These are phyloP conservation scores for Drosophila borborema DNA, from an alignment of 2,888 invertebrate genomes.

Conservation along the genomic window DNA sequence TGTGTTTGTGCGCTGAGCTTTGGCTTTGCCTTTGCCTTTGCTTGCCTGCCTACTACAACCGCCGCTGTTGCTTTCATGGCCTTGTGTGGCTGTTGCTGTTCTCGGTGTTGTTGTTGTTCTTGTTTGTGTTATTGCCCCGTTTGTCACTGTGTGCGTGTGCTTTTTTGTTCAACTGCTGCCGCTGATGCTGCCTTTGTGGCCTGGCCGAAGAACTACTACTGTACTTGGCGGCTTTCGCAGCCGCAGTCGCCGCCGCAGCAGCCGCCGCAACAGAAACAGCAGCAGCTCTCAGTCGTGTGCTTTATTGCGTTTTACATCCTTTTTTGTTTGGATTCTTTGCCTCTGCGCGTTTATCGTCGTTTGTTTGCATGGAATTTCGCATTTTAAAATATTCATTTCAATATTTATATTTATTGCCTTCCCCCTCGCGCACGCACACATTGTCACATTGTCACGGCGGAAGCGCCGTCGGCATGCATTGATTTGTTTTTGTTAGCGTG, in stretches of 20 bases:
- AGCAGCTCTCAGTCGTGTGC: conserved; percentile 40
- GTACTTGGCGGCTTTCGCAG: conserved; percentile 63
- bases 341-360: conserved; percentile 34
- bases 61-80: conserved; percentile 60
- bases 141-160: conserved; percentile 58
- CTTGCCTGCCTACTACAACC: conserved; percentile 53
- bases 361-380: conserved; percentile 59
- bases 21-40: conserved; percentile 51
- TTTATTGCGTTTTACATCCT: conserved; percentile 68
- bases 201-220: conserved; percentile 60
- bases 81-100: conserved; percentile 55
- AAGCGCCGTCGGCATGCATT: conserved; percentile 46
- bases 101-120: conserved; percentile 30
- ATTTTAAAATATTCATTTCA: conserved; percentile 71
- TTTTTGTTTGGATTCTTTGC: conserved; percentile 57
- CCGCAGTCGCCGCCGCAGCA: conserved; percentile 2
- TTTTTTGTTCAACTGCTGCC: conserved; percentile 52
- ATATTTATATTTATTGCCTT: conserved; percentile 49
- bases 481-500: conserved; percentile 53
- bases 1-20: conserved; percentile 62
- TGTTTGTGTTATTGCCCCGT: conserved; percentile 46
- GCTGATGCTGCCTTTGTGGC: conserved; percentile 54
- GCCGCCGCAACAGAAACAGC: conserved; percentile 5
- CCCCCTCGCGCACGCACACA: conserved; percentile 25
- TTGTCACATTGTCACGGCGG: conserved; percentile 8